Conservation (phyloP, 2,797 vertebrate species). For the Oreochromis grahami region DNA sequence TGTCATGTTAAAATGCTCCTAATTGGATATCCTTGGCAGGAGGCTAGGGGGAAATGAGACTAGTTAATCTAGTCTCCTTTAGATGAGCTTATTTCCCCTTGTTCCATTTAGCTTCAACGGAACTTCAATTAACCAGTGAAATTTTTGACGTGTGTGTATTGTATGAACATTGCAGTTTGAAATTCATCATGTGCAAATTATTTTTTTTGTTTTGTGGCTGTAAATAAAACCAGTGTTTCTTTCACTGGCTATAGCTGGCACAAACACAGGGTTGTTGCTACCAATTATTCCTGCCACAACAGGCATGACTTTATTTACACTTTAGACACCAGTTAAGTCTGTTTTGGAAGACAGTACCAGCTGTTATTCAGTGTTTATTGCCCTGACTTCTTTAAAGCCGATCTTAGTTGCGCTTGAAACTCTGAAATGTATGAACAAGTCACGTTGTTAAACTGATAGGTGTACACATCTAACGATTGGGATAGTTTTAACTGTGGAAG, state of each 20-base stretch:
- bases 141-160: not conserved
- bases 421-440: fast-evolving
- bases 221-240: not conserved
- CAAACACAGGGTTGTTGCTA: not conserved
- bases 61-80: not conserved
- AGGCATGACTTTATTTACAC: not conserved
- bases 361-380: fast-evolving
- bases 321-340: not conserved
- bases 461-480: not conserved
- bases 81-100: not conserved
- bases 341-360: not conserved
- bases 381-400: not conserved
- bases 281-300: not conserved
- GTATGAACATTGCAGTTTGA: not conserved
- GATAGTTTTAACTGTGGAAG: not conserved
- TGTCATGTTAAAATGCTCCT: conserved; percentile 35
- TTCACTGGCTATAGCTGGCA: not conserved
- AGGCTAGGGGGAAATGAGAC: not conserved
- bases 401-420: not conserved
- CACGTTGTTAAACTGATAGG: not conserved
- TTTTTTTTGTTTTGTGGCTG: not conserved
- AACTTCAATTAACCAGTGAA: not conserved
- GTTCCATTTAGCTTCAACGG: not conserved
- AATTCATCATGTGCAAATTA: not conserved
- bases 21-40: conserved; percentile 45